These are phyloP conservation scores for Eupithecia exiguata DNA, from an alignment of 2,888 invertebrate genomes.

Conservation along the genomic window DNA sequence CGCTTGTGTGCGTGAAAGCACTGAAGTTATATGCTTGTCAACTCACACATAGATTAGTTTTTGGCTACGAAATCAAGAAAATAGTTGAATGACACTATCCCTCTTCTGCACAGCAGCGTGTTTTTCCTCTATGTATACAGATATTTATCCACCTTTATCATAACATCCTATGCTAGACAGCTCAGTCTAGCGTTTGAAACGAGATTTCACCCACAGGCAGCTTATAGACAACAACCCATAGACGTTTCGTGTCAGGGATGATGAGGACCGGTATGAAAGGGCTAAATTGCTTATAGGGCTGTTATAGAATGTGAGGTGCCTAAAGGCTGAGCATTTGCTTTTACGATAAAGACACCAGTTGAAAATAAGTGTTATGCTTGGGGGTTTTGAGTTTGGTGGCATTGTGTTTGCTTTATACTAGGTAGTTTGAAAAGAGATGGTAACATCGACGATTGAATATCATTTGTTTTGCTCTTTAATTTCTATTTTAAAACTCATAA, in stretches of 20 bases:
- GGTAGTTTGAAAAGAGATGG: background rate
- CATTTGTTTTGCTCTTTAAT: background rate
- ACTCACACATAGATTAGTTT: too few relatives aligned
- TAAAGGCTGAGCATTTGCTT: constrained; percentile 30
- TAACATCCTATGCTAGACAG: background rate
- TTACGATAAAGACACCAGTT: constrained; percentile 28
- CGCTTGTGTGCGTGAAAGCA: too few relatives aligned
- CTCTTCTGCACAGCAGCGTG: too few relatives aligned
- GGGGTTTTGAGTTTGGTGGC: background rate
- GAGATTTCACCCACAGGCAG: background rate
- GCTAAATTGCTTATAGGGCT: constrained; percentile 37
- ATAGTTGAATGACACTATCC: too few relatives aligned
- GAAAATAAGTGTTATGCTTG: constrained; percentile 18
- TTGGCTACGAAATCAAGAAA: too few relatives aligned
- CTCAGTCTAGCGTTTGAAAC: background rate
- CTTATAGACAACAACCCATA: background rate
- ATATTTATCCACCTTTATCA: too few relatives aligned
- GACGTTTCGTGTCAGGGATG: constrained; percentile 14
- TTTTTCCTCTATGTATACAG: too few relatives aligned
- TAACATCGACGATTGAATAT: background rate
- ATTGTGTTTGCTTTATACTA: background rate
- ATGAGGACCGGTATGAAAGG: constrained; percentile 33
- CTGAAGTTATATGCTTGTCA: too few relatives aligned
- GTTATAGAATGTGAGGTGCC: constrained; percentile 32
- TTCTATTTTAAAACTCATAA: background rate